Base-by-base conservation (phyloP, 2,797 vertebrate species). In the Rousettus madagascariensis region DNA sequence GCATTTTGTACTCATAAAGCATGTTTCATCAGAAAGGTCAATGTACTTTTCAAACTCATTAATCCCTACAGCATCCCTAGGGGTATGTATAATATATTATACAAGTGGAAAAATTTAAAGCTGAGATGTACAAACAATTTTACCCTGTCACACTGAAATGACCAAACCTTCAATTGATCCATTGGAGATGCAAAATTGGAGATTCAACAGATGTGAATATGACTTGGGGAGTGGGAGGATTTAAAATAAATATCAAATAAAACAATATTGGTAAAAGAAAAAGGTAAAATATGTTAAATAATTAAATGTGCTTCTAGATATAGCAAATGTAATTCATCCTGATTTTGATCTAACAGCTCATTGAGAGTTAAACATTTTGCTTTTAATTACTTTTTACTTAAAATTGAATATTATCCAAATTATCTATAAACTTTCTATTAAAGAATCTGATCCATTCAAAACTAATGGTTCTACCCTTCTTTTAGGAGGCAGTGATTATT, bases 1-100 rank as follows among this genome's bases (percentile, higher is more conserved):
- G 77, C 22, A 86, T 53, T 88, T 88, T 88, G 24, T 82, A 87
- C 33, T 94, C 78, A 65, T 3, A 90, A 22, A 78, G 17, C 69
- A 84, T 79, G 46, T 90, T 97, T 97, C 65, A 84, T 93, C 20
- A 95, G 86, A 96, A 95, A 96, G 86, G 79, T 95, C 91, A 96
- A 43, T 66, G 78, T 71, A n/a, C 41, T 90, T 95, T 96, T 87
- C 83, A 96, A 94, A 89, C 53, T 94, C 94, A 96, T 97, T 96
- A 90, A 94, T 96, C 61, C 49, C 95, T 77, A 88, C 13, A 79
- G 8, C 36, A 75, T 95, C 68, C 82, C 69, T 86, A 57, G 41
- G 36, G 86, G 20, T 71, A 24, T 75, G 36, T 49, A 55, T 49
- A 55, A 91, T 84, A 79, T 65, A 82, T 95, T 94, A 83, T 30